Base-by-base conservation (phyloP, 2,797 vertebrate genomes). In the Acanthornis magna region DNA sequence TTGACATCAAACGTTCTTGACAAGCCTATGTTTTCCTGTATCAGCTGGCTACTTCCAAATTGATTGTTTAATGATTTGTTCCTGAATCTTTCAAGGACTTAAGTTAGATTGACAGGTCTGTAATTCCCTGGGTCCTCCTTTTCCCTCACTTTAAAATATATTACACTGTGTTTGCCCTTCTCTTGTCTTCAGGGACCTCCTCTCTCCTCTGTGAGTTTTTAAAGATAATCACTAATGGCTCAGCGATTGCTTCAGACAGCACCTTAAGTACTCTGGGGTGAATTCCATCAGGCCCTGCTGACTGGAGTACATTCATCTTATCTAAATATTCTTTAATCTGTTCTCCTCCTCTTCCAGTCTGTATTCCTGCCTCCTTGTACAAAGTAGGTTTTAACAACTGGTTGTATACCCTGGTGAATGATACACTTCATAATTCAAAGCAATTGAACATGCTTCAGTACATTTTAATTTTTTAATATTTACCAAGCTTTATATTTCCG, bases 221-320 rank as follows among this genome's bases (percentile, higher is more conserved):
- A 71, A 75, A 95, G 90, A 90, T 95, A 95, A 96, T 95, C 93
- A 67, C 77, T 95, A 95, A 96, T 91, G 67, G 88, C 79, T 95
- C 74, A 85, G 66, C 3, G 0, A 93, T 94, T 93, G 84, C 88
- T 94, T 90, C 88, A 95, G 86, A 88, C 38, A 79, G 80, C 0
- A 34, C 74, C 77, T 92, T 85, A 87, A 95, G 84, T 92, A 89
- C 90, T 93, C 71, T n/a, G 57, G 57, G 71, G 83, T 94, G 93
- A 95, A 94, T 79, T 96, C 80, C 77, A 94, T 91, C 93, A 94
- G 80, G 36, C 67, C 63, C 42, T 73, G 60, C 60, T 85, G 88
- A 85, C 90, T 95, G 47, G 48, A 93, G 30, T 43, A 78, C 67
- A 93, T 91, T 57, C 17, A 82, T 94, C 77, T 95, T 87, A 93